phyloP scores from a whole-genome alignment of 1,140 invertebrate species.

The Himalopsyche phryganea region DNA sequence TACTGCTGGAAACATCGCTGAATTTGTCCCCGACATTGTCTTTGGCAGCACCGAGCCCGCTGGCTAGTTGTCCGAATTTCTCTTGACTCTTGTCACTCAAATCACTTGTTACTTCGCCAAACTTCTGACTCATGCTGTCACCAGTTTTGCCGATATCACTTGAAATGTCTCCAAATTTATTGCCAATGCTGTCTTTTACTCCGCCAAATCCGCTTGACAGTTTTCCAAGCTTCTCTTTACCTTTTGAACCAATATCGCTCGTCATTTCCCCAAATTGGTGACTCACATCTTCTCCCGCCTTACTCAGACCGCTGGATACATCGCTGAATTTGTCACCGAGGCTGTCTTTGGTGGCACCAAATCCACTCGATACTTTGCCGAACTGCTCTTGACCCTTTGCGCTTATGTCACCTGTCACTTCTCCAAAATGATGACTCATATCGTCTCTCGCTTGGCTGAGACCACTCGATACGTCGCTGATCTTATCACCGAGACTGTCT shows the following conservation, averaged over 20 bases:
- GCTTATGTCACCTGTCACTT: not conserved
- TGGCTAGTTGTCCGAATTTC: not conserved
- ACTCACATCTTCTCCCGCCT: not conserved
- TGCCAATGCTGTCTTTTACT: slow-evolving; percentile 33
- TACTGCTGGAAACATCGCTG: slow-evolving; percentile 12
- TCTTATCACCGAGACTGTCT: not conserved
- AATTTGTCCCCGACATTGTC: slow-evolving; percentile 25
- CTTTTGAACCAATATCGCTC: slow-evolving; percentile 20
- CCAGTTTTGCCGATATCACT: slow-evolving; percentile 39
- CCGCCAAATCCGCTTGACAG: slow-evolving; percentile 34
- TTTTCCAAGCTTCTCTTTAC: slow-evolving; percentile 36
- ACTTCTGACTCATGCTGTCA: slow-evolving; percentile 33
- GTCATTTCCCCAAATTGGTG: slow-evolving; percentile 1
- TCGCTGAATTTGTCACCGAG: no score
- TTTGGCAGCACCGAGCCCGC: not conserved
- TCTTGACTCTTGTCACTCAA: not conserved
- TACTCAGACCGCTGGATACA: not conserved
- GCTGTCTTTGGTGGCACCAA: not conserved
- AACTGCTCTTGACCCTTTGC: not conserved
- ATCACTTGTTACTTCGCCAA: not conserved
- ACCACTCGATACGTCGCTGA: slow-evolving; percentile 1
- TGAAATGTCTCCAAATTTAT: slow-evolving; percentile 34
- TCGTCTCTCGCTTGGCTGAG: not conserved
- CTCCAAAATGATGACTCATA: not conserved
- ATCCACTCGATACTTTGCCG: not conserved